Evolutionary conservation across 2,888 invertebrate genomes (phyloP).

Genomic region (Brassicogethes aeneus): DNA sequence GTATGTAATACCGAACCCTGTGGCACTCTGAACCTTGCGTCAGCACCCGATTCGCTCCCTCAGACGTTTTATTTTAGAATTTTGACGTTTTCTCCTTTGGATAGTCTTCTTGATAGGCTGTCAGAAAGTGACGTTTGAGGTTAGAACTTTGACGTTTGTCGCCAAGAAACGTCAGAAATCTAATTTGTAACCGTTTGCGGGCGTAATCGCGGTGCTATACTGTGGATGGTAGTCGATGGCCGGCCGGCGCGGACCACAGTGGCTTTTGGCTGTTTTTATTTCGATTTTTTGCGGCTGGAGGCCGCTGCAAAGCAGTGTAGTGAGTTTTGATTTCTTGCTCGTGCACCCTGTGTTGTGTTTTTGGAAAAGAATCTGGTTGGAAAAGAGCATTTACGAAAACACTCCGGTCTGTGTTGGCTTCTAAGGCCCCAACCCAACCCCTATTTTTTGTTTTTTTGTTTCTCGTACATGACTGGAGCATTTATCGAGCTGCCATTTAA

Average conservation of each 20-base stretch:
- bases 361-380: slow-evolving; percentile 67
- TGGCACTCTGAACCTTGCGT: slow-evolving; percentile 33
- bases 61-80: no score
- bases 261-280: slow-evolving; percentile 5
- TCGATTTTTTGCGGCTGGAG: slow-evolving; percentile 6
- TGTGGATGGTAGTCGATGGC: slow-evolving; percentile 13
- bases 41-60: no score
- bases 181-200: neutral
- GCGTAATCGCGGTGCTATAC: slow-evolving; percentile 6
- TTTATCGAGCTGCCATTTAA: slow-evolving; percentile 17
- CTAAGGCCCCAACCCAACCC: slow-evolving; percentile 4
- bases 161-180: neutral
- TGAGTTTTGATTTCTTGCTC: slow-evolving; percentile 38
- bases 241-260: slow-evolving; percentile 26
- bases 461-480: slow-evolving; percentile 14
- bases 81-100: no score
- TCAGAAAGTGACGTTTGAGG: no score
- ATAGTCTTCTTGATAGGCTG: no score
- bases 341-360: slow-evolving; percentile 79
- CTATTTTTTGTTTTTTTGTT: slow-evolving; percentile 2
- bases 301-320: slow-evolving; percentile 37
- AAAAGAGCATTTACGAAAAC: slow-evolving; percentile 86
- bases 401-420: slow-evolving; percentile 55
- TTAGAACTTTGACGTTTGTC: no score
- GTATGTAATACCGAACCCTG: no score